Evolutionary conservation across 2,113 vertebrate species (phyloP).

Genomic region (Bucco capensis): DNA sequence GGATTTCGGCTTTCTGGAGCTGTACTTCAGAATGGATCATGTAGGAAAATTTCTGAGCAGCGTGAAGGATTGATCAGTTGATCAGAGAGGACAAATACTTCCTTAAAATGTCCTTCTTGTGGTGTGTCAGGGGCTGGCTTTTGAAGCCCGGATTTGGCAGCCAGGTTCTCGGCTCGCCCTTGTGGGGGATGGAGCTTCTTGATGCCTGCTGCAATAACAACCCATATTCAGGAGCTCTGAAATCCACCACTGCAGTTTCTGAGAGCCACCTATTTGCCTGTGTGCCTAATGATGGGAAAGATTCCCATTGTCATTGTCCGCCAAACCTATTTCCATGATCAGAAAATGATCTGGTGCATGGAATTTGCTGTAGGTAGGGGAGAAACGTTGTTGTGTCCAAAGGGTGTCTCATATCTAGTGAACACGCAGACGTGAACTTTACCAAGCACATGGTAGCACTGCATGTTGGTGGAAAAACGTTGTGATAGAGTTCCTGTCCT

Average conservation of each 20-base stretch:
- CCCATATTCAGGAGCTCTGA: neutral
- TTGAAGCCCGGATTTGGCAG: neutral
- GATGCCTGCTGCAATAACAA: neutral
- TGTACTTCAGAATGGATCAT: neutral
- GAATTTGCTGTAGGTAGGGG: neutral
- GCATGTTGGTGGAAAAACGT: neutral
- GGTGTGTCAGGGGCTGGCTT: neutral
- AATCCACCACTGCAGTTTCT: conserved; percentile 11
- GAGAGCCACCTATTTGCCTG: neutral
- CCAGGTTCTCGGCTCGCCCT: neutral
- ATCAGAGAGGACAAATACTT: neutral
- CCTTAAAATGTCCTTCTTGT: neutral
- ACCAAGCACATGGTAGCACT: neutral
- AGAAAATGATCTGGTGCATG: neutral
- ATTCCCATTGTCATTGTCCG: neutral
- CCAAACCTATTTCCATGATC: neutral
- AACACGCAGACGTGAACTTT: neutral
- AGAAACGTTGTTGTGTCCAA: neutral
- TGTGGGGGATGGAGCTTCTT: neutral
- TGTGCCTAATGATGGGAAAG: neutral
- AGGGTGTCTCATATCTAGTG: neutral
- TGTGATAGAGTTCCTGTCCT: neutral
- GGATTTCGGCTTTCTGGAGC: neutral
- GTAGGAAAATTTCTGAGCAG: neutral
- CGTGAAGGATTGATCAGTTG: neutral